Evolutionary conservation across 2,888 invertebrate species (phyloP), one percentile per base, ranked within the genome.

Genomic region (Ornithoptera priamus): DNA sequence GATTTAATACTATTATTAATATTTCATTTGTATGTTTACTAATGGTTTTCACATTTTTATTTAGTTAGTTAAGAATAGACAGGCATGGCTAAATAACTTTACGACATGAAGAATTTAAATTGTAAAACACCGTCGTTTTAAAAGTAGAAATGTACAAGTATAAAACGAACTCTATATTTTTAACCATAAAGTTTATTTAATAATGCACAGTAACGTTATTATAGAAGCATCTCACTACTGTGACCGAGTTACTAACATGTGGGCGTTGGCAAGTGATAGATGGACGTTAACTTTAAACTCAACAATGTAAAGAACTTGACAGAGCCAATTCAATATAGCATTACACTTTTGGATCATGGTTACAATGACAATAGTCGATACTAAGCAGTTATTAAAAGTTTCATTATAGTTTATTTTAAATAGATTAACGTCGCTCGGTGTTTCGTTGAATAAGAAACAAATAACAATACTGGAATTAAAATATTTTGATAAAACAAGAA

Each of bases 181-280:
- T 2, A 3, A 30, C 1, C 18, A 10, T 61, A 53, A 65, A 69
- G 39, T 61, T 36, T 18, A 65, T 53, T 60, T 65, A 65, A 15
- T 36, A 22, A 39, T 61, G 4, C 1, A 8, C 17, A 53, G 18
- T 22, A 20, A 39, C 10, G 1, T 18, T 50, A n/a, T 63, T 60
- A 42, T n/a, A 24, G 65, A 69, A 60, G 59, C 59, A 15, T 30
- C 30, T 24, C 30, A 22, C 7, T 62, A 57, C 20, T 39, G n/a
- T 50, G 65, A 46, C 50, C 59, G 65, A 66, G 59, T 59, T 60
- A 46, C 42, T 6, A 57, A 7, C 62, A 65, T 58, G 66, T 70
- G 69, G 62, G 65, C 46, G 69, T 22, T 18, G 46, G 10, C 50
- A 70, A 62, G 69, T 70, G 69, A 70, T 62, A 39, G 66, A 66